Conservation (phyloP, 2,797 vertebrate species). For the Pygocentrus nattereri region DNA sequence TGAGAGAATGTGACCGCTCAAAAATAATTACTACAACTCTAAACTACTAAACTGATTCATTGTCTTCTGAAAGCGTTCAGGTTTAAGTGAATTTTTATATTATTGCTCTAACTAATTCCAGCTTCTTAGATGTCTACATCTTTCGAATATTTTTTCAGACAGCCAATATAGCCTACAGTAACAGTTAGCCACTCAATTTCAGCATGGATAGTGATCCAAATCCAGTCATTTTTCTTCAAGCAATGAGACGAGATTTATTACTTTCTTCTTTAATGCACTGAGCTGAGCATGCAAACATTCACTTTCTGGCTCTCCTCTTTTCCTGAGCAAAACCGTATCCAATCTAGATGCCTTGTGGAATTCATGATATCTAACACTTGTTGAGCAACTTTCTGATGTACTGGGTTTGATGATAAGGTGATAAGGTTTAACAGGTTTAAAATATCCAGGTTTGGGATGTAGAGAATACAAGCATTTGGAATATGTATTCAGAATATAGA, state of each 20-base stretch:
- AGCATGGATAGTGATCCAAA: not conserved
- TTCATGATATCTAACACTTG: not conserved
- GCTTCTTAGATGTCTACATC: not conserved
- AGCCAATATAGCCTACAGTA: not conserved
- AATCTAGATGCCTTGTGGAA: not conserved
- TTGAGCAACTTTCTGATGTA: not conserved
- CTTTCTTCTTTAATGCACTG: not conserved
- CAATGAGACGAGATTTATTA: slow-evolving; percentile 3
- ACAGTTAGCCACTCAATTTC: not conserved
- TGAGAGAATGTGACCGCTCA: not conserved
- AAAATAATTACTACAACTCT: not conserved
- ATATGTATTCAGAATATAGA: too few species aligned
- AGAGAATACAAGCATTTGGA: too few species aligned
- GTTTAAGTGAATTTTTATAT: not conserved
- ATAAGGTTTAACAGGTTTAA: too few species aligned
- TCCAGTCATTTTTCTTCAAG: not conserved
- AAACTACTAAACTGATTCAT: not conserved
- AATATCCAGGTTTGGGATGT: too few species aligned
- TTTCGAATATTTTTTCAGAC: not conserved
- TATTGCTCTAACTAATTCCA: not conserved
- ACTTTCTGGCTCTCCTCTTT: not conserved
- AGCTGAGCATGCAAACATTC: not conserved
- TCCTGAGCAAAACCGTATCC: not conserved
- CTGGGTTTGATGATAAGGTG: not conserved
- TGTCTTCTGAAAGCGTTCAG: not conserved